These are phyloP conservation scores for Eulemur rubriventer DNA, from an alignment of 2,797 vertebrate genomes.

Conservation along the genomic window DNA sequence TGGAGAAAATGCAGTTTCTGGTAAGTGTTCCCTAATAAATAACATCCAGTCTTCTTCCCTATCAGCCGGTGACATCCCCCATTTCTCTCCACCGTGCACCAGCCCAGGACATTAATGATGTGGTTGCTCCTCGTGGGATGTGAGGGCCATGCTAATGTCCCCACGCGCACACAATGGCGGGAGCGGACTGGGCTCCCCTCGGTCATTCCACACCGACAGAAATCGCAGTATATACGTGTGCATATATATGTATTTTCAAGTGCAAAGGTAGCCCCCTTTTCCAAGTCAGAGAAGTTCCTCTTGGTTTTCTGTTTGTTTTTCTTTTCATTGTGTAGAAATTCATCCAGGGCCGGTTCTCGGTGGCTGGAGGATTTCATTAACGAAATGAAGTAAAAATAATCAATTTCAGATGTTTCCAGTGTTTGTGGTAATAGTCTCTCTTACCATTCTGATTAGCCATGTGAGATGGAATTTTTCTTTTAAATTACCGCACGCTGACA, in stretches of 20 bases:
- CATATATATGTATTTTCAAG: not conserved
- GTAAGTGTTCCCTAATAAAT: conserved; percentile 86
- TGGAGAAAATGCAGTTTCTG: conserved; percentile 84
- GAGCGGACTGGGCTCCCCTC: conserved; percentile 50
- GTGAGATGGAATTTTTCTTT: conserved; percentile 86
- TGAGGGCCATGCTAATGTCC: conserved; percentile 83
- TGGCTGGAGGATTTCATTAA: conserved; percentile 84
- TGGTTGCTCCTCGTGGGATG: conserved; percentile 82
- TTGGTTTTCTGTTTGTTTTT: not conserved
- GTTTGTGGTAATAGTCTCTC: conserved; percentile 85
- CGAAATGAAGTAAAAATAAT: conserved; percentile 84
- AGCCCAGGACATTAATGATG: conserved; percentile 87
- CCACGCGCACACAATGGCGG: conserved; percentile 82
- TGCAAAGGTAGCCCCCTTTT: not conserved
- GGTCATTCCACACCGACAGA: not conserved
- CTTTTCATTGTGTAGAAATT: conserved; percentile 49
- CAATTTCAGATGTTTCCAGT: conserved; percentile 85
- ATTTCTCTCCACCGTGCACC: conserved; percentile 83
- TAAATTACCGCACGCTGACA: conserved; percentile 81
- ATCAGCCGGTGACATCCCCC: conserved; percentile 85
- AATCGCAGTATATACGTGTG: not conserved
- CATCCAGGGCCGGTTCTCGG: conserved; percentile 16
- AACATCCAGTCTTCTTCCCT: conserved; percentile 84
- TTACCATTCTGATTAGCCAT: conserved; percentile 85
- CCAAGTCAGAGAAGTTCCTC: not conserved